Percentiles rank a stretch among this genome's conserved stretches.
These are phyloP conservation scores for Musca vetustissima DNA, from an alignment of 1,140 invertebrate species.

Conservation along the genomic window DNA sequence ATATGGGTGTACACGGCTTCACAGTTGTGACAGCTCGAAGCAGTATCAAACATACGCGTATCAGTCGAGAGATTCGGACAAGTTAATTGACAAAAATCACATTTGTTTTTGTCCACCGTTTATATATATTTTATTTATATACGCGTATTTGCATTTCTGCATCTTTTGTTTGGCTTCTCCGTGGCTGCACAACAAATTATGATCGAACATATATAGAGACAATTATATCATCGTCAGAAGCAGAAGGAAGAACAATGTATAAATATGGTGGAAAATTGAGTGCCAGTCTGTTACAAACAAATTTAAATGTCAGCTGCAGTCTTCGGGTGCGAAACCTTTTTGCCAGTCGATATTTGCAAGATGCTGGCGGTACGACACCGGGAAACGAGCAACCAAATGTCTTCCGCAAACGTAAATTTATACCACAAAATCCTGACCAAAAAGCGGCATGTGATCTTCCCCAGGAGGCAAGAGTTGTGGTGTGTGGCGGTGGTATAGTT, in stretches of 20 bases:
- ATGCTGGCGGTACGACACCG: not conserved
- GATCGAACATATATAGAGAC: too few relatives aligned
- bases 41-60: too few relatives aligned
- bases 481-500: slow-evolving; percentile 93
- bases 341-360: not conserved
- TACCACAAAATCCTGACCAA: slow-evolving; percentile 38
- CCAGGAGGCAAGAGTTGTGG: slow-evolving; percentile 38
- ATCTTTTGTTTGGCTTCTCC: too few relatives aligned
- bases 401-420: slow-evolving; percentile 45
- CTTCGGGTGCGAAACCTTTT: not conserved
- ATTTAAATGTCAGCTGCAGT: slow-evolving; percentile 8
- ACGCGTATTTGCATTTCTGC: too few relatives aligned
- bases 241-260: slow-evolving; percentile 2
- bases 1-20: too few relatives aligned
- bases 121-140: too few relatives aligned
- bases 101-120: too few relatives aligned
- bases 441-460: slow-evolving; percentile 36
- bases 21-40: too few relatives aligned
- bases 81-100: too few relatives aligned
- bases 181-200: too few relatives aligned
- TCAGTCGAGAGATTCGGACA: too few relatives aligned
- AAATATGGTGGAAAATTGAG: slow-evolving; percentile 17
- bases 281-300: not conserved
- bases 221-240: not conserved
- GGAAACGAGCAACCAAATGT: slow-evolving; percentile 20